Percentiles rank a stretch among this genome's conserved stretches.
Conservation (phyloP, 2,113 vertebrate genomes). For the Python bivittatus region DNA sequence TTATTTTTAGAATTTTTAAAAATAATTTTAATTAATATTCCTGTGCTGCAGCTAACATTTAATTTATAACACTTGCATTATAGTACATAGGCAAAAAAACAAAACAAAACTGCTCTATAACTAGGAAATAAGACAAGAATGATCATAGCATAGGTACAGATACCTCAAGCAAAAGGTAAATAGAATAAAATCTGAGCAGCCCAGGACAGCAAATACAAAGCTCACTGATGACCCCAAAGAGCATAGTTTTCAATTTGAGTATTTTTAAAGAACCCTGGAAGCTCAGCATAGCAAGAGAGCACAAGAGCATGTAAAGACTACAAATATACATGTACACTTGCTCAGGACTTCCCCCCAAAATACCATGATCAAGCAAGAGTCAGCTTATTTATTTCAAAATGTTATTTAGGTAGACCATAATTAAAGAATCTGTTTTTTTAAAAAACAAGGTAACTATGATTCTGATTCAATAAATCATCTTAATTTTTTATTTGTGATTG, state of each 20-base stretch:
- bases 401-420: too few species aligned
- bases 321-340: background rate
- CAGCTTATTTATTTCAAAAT: background rate
- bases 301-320: background rate
- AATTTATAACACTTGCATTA: background rate
- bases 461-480: background rate
- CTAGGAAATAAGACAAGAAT: background rate
- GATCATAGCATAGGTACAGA: background rate
- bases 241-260: background rate
- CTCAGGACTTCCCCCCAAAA: background rate
- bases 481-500: background rate
- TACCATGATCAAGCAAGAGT: background rate
- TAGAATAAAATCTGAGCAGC: background rate
- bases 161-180: background rate
- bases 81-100: background rate
- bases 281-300: background rate
- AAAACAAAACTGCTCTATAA: background rate
- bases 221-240: background rate
- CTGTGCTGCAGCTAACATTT: background rate
- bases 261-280: background rate
- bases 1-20: background rate
- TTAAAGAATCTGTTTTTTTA: background rate
- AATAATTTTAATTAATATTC: background rate
- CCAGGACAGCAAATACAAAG: background rate
- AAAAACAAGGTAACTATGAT: background rate